A percentile compares a stretch with the other conserved stretches of the same genome.
These are phyloP conservation scores for Lucinisca nassula DNA, from an alignment of 2,888 invertebrate genomes.

Conservation along the genomic window DNA sequence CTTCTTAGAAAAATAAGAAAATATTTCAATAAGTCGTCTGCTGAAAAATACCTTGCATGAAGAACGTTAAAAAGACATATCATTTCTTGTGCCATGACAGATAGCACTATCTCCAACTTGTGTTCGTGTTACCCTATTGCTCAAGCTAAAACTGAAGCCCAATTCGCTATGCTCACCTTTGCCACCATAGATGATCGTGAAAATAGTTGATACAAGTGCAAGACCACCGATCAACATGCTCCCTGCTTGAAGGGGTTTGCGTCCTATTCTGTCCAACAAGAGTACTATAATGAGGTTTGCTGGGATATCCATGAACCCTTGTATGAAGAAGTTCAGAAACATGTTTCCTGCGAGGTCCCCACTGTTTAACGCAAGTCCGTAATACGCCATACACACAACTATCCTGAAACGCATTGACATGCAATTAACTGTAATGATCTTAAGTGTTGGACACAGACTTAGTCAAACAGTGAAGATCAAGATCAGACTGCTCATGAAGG, in stretches of 20 bases:
- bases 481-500: too few relatives aligned
- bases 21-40: too few relatives aligned
- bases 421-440: too few relatives aligned
- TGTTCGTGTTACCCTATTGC: too few relatives aligned
- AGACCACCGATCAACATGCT: slow-evolving; percentile 76
- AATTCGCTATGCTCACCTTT: slow-evolving; percentile 37
- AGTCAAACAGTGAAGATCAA: too few relatives aligned
- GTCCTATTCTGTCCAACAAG: slow-evolving; percentile 73
- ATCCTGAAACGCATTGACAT: slow-evolving; percentile 56
- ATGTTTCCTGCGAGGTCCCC: slow-evolving; percentile 76
- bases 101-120: too few relatives aligned
- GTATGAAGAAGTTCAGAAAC: slow-evolving; percentile 79
- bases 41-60: too few relatives aligned
- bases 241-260: slow-evolving; percentile 66
- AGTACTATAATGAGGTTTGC: slow-evolving; percentile 72
- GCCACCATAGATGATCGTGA: slow-evolving; percentile 46
- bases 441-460: too few relatives aligned
- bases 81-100: too few relatives aligned
- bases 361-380: slow-evolving; percentile 79
- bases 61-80: too few relatives aligned
- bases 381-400: slow-evolving; percentile 78
- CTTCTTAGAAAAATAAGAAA: too few relatives aligned
- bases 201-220: slow-evolving; percentile 88
- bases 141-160: too few relatives aligned
- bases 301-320: slow-evolving; percentile 78